Evolutionary conservation across 2,888 invertebrate genomes (phyloP), one percentile per base, ranked within the genome.

Genomic region (Melanostoma mellinum): DNA sequence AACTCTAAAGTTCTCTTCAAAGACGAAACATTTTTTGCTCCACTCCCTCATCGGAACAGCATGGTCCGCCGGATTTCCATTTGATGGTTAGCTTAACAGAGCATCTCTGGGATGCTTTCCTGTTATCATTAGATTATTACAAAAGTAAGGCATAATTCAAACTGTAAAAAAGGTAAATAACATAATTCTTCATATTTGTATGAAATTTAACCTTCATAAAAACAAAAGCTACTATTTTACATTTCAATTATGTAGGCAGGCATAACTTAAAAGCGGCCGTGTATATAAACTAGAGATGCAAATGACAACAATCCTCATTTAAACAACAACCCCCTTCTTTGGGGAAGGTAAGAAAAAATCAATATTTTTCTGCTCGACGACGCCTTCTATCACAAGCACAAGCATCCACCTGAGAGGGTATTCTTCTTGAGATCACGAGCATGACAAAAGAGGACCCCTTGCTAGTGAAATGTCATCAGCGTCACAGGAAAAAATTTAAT

Each of bases 381-480:
- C 44, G 6, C 1, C n/a, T n/a, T 3, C n/a, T 8, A 20, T 20
- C 20, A 20, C 30, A 3, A 10, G n/a, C 35, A 4, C 42, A 50
- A 30, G 30, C 53, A 53, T 32, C 5, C n/a, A 67, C 60, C 65
- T 80, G 52, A 53, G 69, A 60, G 44, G 3, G 30, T 65, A 44
- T 46, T 53, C 60, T 63, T 63, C 56, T 63, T 74, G 40, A 44
- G 68, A 74, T 68, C 30, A 9, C n/a, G 44, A 60, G 32, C 42
- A 44, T 44, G 48, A 74, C 38, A 36, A 9, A 60, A 60, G 58
- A 60, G 65, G 20, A 20, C 48, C 74, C 40, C 56, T 56, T 44
- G 58, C 33, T 50, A 75, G 75, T 71, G 75, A 65, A 75, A 71
- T 71, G 46, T 40, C 69, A 65, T 71, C 80, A 67, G 10, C 35